phyloP scores from a whole-genome alignment of 1,140 invertebrate genomes.

The Lethrus apterus region DNA sequence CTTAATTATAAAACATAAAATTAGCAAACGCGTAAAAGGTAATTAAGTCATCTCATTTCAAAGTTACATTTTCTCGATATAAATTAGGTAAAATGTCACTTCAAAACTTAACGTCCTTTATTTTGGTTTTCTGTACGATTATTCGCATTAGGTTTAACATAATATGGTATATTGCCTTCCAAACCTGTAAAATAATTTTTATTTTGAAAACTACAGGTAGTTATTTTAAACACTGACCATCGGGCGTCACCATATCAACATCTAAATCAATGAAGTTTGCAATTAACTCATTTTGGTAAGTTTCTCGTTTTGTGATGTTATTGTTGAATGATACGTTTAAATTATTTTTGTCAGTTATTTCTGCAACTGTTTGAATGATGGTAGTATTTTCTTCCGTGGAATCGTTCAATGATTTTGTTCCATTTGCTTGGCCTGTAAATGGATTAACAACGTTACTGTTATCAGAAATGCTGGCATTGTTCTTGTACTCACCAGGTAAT shows the following conservation, averaged over 20 bases:
- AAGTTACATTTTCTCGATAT: too few relatives aligned
- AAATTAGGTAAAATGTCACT: too few relatives aligned
- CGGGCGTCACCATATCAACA: constrained; percentile 16
- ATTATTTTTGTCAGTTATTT: too few relatives aligned
- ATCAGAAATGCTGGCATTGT: background rate
- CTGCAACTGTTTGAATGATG: background rate
- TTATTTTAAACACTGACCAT: constrained; percentile 11
- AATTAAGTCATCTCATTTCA: too few relatives aligned
- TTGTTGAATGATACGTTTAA: too few relatives aligned
- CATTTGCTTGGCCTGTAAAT: background rate
- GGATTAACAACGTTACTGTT: too few relatives aligned
- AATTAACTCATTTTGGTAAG: background rate
- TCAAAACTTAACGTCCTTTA: too few relatives aligned
- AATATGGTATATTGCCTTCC: constrained; percentile 15
- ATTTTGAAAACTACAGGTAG: background rate
- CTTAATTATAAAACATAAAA: constrained; percentile 1
- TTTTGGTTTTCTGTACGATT: too few relatives aligned
- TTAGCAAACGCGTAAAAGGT: too few relatives aligned
- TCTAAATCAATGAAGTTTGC: constrained; percentile 11
- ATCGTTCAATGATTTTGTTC: background rate
- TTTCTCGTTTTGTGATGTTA: too few relatives aligned
- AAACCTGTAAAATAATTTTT: constrained; percentile 4
- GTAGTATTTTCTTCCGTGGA: background rate
- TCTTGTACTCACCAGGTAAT: constrained; percentile 7
- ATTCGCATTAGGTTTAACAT: constrained; percentile 4